phyloP scores from a whole-genome alignment of 2,113 vertebrate species.

The Dascyllus trimaculatus region DNA sequence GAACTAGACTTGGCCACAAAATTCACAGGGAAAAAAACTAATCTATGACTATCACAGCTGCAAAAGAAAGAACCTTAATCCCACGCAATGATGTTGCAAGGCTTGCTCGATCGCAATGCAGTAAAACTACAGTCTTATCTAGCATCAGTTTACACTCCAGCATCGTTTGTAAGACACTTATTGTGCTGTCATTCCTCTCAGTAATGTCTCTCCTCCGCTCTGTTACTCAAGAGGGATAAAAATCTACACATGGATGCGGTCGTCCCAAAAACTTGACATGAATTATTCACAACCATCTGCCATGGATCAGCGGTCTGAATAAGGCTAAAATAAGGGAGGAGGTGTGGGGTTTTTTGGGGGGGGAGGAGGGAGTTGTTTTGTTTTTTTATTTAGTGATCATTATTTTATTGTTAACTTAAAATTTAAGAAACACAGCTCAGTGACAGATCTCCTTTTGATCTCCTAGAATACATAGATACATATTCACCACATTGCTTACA shows the following conservation, averaged over 20 bases:
- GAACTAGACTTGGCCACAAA: background rate
- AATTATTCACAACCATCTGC: slow-evolving; percentile 86
- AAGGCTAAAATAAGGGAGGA: slow-evolving; percentile 60
- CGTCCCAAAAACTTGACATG: slow-evolving; percentile 75
- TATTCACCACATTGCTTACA: background rate
- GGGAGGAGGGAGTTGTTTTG: no score
- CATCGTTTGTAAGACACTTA: slow-evolving; percentile 42
- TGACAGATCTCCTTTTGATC: no score
- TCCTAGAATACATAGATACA: background rate
- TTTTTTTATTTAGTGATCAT: background rate
- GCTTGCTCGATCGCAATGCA: slow-evolving; percentile 2
- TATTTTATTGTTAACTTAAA: no score
- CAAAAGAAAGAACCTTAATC: slow-evolving; percentile 14
- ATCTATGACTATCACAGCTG: slow-evolving; percentile 1
- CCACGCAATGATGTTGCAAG: background rate
- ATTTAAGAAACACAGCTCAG: no score
- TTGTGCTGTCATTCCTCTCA: slow-evolving; percentile 37
- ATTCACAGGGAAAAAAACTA: background rate
- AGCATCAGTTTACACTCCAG: slow-evolving; percentile 43
- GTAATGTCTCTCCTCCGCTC: slow-evolving; percentile 44
- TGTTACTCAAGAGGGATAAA: slow-evolving; percentile 71
- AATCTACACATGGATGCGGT: slow-evolving; percentile 65
- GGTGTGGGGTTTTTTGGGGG: slow-evolving; percentile 6
- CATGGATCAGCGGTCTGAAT: slow-evolving; percentile 58
- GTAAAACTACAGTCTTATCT: slow-evolving; percentile 33